Base-by-base conservation (phyloP, 2,113 vertebrate species). In the Hippolais icterina region DNA sequence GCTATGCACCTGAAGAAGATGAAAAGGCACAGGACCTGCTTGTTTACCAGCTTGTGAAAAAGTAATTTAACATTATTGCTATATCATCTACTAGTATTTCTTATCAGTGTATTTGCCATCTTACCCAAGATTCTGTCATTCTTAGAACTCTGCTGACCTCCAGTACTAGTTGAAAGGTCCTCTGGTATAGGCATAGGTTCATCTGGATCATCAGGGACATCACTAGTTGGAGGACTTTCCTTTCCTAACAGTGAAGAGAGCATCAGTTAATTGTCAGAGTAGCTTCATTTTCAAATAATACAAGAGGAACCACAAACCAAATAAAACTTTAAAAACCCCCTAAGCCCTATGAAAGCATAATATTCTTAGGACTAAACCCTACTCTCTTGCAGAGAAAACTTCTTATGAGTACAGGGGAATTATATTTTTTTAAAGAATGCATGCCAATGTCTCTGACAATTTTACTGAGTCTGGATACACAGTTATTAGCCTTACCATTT, bases 111-210 rank as follows among this genome's bases (percentile, higher is more conserved):
- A 52, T 12, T 23, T 46, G 39, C 63, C 41, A 33, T 95, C 98
- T 98, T 98, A 98, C 98, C 98, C 94, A 97, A 97, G 91, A 98
- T 97, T 98, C 98, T 98, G 60, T 99, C 99, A 72, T 96, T 98
- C 97, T 99, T 98, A 93, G 97, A 97, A 96, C 97, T 98, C 96
- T 99, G 99, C 95, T 99, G 99, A 97, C 98, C 97, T 91, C 98
- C 97, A 66, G 99, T 98, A 94, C 98, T 98, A 91, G 99, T 99
- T 56, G 99, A 99, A 93, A 99, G 98, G 97, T 99, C 99, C 95
- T 99, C 99, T 3, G 99, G 99, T 93, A 99, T 97, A n/a, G 99
- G 99, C 99, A 99, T 99, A 91, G 99, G 98, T 78, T 99, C 99
- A 56, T 99, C 99, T 17, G 97, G 91, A 63, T 99, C 99, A 80